Conservation (phyloP, 2,113 vertebrate genomes). For the Thymallus thymallus region DNA sequence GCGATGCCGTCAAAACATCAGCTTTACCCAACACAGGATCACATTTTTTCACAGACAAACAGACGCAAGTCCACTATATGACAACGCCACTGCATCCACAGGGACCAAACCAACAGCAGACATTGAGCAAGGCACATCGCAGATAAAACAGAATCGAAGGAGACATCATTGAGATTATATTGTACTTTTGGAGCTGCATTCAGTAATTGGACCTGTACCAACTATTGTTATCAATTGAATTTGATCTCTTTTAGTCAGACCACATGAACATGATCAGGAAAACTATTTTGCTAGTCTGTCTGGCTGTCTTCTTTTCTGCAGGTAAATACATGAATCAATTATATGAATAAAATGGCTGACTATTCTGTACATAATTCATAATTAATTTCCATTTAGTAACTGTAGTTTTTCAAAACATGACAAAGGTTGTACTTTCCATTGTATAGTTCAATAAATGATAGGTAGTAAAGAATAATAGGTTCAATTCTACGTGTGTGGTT, state of each 20-base stretch:
- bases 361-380: neutral
- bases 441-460: no score
- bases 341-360: neutral
- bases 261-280: constrained; percentile 41
- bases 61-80: constrained; percentile 11
- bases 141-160: neutral
- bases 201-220: neutral
- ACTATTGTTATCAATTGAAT: neutral
- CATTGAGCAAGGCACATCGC: neutral
- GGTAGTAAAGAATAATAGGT: neutral
- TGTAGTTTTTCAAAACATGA: no score
- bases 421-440: no score
- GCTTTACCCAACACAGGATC: constrained; percentile 18
- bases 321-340: constrained; percentile 41
- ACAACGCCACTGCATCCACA: constrained; percentile 3
- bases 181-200: neutral
- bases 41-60: constrained; percentile 12
- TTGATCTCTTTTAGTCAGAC: neutral
- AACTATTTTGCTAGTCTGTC: constrained; percentile 38
- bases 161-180: neutral
- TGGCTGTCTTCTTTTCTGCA: constrained; percentile 37
- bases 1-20: constrained; percentile 27
- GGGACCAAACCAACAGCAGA: neutral
- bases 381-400: neutral
- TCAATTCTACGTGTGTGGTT: no score